Base-by-base conservation (phyloP, 2,797 vertebrate species). In the Hemitrygon akajei region DNA sequence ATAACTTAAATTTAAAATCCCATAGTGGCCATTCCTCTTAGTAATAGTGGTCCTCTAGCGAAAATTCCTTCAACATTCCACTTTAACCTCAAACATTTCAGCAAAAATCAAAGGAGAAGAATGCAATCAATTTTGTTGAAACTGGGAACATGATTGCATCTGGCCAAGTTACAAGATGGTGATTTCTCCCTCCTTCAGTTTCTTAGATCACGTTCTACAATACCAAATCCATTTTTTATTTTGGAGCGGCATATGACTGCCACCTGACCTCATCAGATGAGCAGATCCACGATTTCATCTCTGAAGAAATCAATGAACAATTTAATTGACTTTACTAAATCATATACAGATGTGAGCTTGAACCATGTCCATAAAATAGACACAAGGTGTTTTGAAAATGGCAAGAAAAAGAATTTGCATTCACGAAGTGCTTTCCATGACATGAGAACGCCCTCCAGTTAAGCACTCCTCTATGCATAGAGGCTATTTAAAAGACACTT, bases 101-200 rank as follows among this genome's bases (percentile, higher is more conserved):
- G 66, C 63, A 91, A 71, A 40, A 71, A 40, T 18, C 34, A 63
- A 91, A 92, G 69, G 37, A 27, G 40, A 92, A 92, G 89, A 92
- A 92, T 92, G 11, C 25, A 92, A 92, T 92, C 89, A 40, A 47
- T 92, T 92, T 16, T 92, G 69, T 40, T 92, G 37, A 92, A 92
- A 56, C 69, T 25, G n/a, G 16, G 66, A 47, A 75, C 34, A 6
- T 27, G 89, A 92, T 27, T 27, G 18, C 25, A 73, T 92, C 69
- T 37, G 40, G 37, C 69, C 10, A 14, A 75, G 34, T 66, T 47
- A 47, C 66, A 92, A 75, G 34, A 75, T 73, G 40, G 69, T 25
- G 27, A 75, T 75, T 14, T 47, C 37, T 37, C 11, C 16, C 66
- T 34, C 69, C 69, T 6, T 66, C 84, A 87, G 18, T 87, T 87